Conservation (phyloP, 2,113 vertebrate species). For the Pithys albifrons region DNA sequence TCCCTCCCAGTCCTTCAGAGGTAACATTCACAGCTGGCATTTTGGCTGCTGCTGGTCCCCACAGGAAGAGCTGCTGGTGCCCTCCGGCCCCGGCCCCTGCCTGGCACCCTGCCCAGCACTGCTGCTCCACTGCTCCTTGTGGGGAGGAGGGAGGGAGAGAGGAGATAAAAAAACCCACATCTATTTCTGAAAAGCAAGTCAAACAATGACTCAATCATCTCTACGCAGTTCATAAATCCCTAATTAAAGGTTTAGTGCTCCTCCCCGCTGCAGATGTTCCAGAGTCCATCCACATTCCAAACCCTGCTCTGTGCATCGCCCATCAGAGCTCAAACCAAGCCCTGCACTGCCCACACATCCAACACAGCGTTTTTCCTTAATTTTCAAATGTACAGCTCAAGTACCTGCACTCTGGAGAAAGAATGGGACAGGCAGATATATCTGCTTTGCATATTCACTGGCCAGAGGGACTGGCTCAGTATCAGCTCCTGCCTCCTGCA, state of each 20-base stretch:
- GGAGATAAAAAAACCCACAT: neutral
- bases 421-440: neutral
- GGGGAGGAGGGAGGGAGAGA: neutral
- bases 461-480: neutral
- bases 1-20: neutral
- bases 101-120: neutral
- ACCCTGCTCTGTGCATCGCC: neutral
- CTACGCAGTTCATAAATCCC: slow-evolving; percentile 35
- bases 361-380: neutral
- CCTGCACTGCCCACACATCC: neutral
- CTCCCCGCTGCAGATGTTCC: slow-evolving; percentile 33
- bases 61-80: neutral
- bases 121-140: neutral
- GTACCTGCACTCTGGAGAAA: neutral
- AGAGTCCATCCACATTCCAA: neutral
- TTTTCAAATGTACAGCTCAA: neutral
- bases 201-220: slow-evolving; percentile 52
- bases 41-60: neutral
- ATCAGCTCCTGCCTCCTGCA: neutral
- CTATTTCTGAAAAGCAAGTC: slow-evolving; percentile 49
- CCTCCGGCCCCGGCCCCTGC: neutral
- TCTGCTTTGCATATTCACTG: neutral
- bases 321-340: neutral
- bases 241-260: slow-evolving; percentile 34
- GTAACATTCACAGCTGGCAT: neutral